phyloP scores from a whole-genome alignment of 1,140 invertebrate genomes.

The Solenopsis fugax region DNA sequence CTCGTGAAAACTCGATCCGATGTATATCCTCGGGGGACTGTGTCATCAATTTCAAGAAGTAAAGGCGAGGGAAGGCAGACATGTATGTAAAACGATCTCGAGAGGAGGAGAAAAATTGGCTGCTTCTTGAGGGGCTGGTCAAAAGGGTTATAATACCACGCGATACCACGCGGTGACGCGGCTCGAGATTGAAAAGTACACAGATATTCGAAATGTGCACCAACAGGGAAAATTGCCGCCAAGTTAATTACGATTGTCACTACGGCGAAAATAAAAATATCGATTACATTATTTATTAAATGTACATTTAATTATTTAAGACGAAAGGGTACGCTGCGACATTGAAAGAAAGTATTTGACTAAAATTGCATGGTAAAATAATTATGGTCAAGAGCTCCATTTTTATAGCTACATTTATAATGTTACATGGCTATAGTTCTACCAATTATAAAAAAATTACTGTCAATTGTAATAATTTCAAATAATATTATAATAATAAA shows the following conservation, averaged over 20 bases:
- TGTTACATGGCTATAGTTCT: no score
- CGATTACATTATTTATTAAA: neutral
- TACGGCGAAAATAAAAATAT: constrained; percentile 2
- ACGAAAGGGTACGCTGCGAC: no score
- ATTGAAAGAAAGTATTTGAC: no score
- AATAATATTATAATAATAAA: no score
- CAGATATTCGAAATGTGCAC: constrained; percentile 9
- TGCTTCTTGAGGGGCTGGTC: constrained; percentile 15
- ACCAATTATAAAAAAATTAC: no score
- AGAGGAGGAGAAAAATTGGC: constrained; percentile 35
- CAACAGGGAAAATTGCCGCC: neutral
- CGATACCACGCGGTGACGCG: neutral
- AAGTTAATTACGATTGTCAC: neutral
- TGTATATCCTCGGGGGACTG: constrained; percentile 34
- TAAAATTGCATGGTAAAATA: no score
- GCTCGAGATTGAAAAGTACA: neutral
- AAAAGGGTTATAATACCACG: neutral
- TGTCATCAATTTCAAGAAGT: constrained; percentile 20
- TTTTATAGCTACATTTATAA: no score
- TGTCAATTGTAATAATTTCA: no score
- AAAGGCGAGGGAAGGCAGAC: neutral
- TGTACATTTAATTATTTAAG: no score
- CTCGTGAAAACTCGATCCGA: constrained; percentile 46
- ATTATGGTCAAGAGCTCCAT: no score
- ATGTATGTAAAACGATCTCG: constrained; percentile 30